Evolutionary conservation across 1,140 invertebrate genomes (phyloP).

Genomic region (Pogonognathellus flavescens): DNA sequence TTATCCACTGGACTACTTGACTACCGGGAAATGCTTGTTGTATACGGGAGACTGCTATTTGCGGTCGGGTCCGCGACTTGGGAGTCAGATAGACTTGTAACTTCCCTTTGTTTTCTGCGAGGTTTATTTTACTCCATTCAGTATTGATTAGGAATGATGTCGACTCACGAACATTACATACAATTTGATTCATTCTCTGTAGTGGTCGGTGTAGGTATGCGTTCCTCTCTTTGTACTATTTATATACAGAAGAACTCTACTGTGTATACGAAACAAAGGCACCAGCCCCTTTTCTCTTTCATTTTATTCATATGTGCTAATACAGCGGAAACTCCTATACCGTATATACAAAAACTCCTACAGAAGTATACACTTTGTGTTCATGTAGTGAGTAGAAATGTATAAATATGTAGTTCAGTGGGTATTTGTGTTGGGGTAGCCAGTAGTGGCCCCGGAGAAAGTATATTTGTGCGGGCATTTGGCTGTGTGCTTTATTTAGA

Average conservation of each 20-base stretch:
- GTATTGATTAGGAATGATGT: conserved; percentile 19
- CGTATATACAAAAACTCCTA: too few species aligned
- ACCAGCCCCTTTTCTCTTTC: too few species aligned
- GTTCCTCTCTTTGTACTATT: too few species aligned
- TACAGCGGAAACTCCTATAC: too few species aligned
- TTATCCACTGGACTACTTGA: neutral
- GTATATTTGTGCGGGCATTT: too few species aligned
- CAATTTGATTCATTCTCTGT: conserved; percentile 38
- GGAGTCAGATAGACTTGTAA: neutral
- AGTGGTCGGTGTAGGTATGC: neutral
- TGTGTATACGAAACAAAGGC: neutral
- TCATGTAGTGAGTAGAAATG: too few species aligned
- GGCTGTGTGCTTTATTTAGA: too few species aligned
- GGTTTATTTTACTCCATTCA: neutral
- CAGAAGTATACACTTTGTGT: too few species aligned
- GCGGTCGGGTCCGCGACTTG: neutral
- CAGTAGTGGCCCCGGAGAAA: too few species aligned
- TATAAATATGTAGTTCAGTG: too few species aligned
- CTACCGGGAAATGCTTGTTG: neutral
- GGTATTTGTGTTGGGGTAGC: too few species aligned
- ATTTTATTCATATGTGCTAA: too few species aligned
- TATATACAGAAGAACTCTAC: neutral
- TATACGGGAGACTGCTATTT: neutral
- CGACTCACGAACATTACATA: conserved; percentile 30
- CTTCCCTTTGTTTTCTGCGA: neutral